Evolutionary conservation across 2,797 vertebrate genomes (phyloP).

Genomic region (Protosalanx chinensis): DNA sequence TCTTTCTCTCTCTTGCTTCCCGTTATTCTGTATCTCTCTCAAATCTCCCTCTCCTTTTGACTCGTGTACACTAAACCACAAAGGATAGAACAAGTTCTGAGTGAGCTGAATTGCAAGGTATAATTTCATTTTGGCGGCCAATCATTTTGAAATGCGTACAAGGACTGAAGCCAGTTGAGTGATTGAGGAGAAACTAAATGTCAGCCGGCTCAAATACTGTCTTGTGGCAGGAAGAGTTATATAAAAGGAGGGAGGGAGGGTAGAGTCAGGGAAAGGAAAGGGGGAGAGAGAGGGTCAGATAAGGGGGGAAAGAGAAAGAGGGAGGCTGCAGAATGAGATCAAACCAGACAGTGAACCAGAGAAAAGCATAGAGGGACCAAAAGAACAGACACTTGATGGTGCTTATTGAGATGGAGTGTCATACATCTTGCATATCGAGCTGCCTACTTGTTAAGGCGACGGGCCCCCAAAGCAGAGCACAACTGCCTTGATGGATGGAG

Average conservation of each 20-base stretch:
- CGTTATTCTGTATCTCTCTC: background rate
- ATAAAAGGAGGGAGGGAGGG: constrained; percentile 3
- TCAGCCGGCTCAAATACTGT: constrained; percentile 18
- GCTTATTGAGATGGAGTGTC: constrained; percentile 50
- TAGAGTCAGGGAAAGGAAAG: background rate
- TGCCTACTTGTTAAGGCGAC: constrained; percentile 51
- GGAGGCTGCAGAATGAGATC: background rate
- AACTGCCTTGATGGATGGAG: constrained; percentile 54
- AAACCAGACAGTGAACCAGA: background rate
- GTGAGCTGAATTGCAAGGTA: constrained; percentile 3
- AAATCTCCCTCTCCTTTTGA: background rate
- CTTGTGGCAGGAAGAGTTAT: constrained; percentile 16
- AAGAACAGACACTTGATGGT: constrained; percentile 42
- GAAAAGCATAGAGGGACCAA: background rate
- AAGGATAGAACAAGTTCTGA: constrained; percentile 25
- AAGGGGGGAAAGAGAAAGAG: background rate
- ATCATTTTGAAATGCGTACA: constrained; percentile 1
- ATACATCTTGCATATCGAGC: constrained; percentile 46
- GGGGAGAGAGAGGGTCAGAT: constrained; percentile 1
- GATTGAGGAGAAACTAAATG: background rate
- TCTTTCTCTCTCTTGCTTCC: background rate
- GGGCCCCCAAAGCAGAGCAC: constrained; percentile 48
- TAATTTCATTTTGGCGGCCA: constrained; percentile 1
- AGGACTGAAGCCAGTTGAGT: background rate
- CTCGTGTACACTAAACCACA: constrained; percentile 26